Base-by-base conservation (phyloP, 2,113 vertebrate genomes). In the Lepisosteus osseus region DNA sequence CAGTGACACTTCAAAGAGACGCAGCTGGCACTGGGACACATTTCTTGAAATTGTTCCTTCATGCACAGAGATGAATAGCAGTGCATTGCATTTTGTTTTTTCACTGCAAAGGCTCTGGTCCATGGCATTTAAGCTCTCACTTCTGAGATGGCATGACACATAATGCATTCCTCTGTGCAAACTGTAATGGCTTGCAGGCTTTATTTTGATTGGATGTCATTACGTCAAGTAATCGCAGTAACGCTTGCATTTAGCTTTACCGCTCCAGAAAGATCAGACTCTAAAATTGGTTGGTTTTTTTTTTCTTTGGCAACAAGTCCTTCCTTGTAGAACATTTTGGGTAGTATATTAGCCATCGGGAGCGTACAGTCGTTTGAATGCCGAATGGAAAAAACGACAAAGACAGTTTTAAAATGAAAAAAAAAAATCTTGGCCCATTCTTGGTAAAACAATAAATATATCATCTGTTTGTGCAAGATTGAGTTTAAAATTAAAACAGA, bases 141-240 rank as follows among this genome's bases (percentile, higher is more conserved):
- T 71, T 59, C 74, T 72, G 70, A 80, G 66, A 74, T 41, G 65
- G 71, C 65, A 70, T 67, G 76, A 80, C 67, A 76, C 78, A 80
- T 82, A 84, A 85, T 80, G 78, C 76, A 72, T 72, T 85, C 78
- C 81, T 77, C 79, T 74, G 78, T 84, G 80, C 13, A 65, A 57
- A 61, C 74, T 44, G 9, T 88, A 91, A 90, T 90, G 72, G 81
- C 77, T 86, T 71, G 65, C 87, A 89, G 87, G 76, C 84, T 80
- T 79, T 85, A 84, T 89, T 89, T 86, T 81, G 79, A 85, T 87
- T 88, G 83, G 81, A 82, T 84, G 85, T 83, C 84, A 88, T 87
- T 86, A 88, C 81, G 80, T 88, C 83, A 87, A 80, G 83, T 85
- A 85, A 87, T 90, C 80, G 80, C 79, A 80, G 77, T 76, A 81